Percentiles rank a stretch among this genome's conserved stretches.
Evolutionary conservation across 2,888 invertebrate species (phyloP).

Genomic region (Ophion slaviceki): DNA sequence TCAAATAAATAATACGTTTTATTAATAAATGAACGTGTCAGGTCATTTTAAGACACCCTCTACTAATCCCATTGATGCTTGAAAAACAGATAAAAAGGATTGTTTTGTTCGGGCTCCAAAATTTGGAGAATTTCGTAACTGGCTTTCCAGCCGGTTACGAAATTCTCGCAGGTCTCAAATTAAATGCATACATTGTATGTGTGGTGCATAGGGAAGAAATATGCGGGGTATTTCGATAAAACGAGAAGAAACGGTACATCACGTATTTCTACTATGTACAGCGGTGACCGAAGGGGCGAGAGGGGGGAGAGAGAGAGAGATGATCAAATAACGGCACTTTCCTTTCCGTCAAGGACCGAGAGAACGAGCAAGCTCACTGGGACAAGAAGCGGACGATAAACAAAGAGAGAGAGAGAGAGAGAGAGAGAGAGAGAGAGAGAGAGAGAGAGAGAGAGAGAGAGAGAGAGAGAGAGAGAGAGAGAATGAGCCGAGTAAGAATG

Average conservation of each 20-base stretch:
- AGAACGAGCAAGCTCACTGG: constrained; percentile 21
- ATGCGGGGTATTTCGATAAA: not conserved
- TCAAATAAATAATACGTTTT: too few relatives aligned
- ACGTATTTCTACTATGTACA: constrained; percentile 59
- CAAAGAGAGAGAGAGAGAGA: constrained; percentile 12
- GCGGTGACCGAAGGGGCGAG: not conserved
- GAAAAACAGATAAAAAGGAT: not conserved
- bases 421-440: constrained; percentile 19
- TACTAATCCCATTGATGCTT: not conserved
- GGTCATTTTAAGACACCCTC: too few relatives aligned
- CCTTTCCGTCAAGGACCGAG: constrained; percentile 60
- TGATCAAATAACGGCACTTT: constrained; percentile 67
- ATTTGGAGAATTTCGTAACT: too few relatives aligned
- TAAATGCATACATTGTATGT: not conserved
- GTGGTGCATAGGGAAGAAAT: not conserved
- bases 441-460: constrained; percentile 20
- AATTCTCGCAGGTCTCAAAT: too few relatives aligned
- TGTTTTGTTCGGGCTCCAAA: not conserved
- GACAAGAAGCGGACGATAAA: constrained; percentile 34
- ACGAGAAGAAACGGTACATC: constrained; percentile 67
- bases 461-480: constrained; percentile 11
- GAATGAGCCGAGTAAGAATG: constrained; percentile 47
- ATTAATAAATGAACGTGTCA: too few relatives aligned
- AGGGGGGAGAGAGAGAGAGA: constrained; percentile 21
- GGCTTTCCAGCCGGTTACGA: too few relatives aligned